Conservation (phyloP, 2,888 invertebrate species). For the Oxytorus armatus region DNA sequence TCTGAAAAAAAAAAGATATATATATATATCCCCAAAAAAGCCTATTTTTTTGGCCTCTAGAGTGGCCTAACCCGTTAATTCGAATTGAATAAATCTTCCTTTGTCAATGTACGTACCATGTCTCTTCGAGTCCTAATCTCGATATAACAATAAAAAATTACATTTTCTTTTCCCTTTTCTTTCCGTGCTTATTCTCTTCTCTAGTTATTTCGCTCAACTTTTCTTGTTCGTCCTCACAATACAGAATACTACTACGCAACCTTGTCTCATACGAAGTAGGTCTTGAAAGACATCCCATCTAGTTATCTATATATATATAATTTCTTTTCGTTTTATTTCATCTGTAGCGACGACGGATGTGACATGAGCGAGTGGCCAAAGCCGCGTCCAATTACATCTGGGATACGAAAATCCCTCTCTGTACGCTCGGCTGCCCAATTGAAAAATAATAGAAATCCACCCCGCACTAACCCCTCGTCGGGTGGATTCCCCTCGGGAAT, state of each 20-base stretch:
- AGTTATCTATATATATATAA: conserved; percentile 54
- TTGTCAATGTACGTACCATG: too few relatives aligned
- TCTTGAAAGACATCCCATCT: conserved; percentile 45
- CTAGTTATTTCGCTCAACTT: conserved; percentile 60
- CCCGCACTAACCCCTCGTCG: conserved; percentile 66
- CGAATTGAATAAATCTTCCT: too few relatives aligned
- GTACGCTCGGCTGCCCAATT: conserved; percentile 80
- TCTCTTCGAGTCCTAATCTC: not conserved
- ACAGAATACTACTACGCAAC: conserved; percentile 41
- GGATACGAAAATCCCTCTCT: conserved; percentile 77
- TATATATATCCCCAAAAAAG: too few relatives aligned
- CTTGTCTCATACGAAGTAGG: conserved; percentile 27
- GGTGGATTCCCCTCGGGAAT: conserved; percentile 71
- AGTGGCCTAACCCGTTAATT: too few relatives aligned
- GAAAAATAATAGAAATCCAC: conserved; percentile 83
- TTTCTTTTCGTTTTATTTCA: conserved; percentile 72
- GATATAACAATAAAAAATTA: too few relatives aligned
- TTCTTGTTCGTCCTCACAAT: conserved; percentile 12
- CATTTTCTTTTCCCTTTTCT: conserved; percentile 63
- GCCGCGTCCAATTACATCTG: conserved; percentile 82
- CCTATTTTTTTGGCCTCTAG: too few relatives aligned
- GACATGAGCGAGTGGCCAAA: conserved; percentile 71
- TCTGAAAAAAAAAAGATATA: too few relatives aligned
- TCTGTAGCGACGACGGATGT: conserved; percentile 69
- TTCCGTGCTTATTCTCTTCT: conserved; percentile 63